Percentiles rank a stretch among this genome's conserved stretches.
These are phyloP conservation scores for Crotalus horridus DNA, from an alignment of 2,113 vertebrate genomes.

Conservation along the genomic window DNA sequence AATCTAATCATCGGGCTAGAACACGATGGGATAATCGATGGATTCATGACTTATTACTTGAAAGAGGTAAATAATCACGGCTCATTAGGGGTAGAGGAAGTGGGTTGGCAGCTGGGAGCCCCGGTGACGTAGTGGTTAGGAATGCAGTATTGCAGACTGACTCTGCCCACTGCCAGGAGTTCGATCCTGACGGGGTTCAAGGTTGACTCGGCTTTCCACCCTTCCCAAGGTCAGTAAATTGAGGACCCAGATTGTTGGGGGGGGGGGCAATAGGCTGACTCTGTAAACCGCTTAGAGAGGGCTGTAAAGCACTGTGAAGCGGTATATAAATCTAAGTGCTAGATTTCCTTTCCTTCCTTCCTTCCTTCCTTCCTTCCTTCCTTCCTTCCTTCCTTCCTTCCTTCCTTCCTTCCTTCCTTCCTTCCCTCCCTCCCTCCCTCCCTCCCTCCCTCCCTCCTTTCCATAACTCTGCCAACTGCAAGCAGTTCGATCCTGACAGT, in stretches of 20 bases:
- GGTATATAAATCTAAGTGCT: too few species aligned
- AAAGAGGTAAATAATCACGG: slow-evolving; percentile 75
- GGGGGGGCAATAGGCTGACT: neutral
- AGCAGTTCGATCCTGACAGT: too few species aligned
- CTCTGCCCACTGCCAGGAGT: neutral
- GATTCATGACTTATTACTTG: slow-evolving; percentile 91
- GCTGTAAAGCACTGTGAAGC: neutral
- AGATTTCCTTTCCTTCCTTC: too few species aligned
- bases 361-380: too few species aligned
- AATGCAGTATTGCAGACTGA: neutral
- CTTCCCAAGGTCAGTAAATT: too few species aligned
- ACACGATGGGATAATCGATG: slow-evolving; percentile 93
- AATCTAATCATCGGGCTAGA: slow-evolving; percentile 91
- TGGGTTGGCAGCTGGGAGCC: neutral
- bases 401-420: too few species aligned
- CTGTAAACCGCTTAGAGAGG: neutral
- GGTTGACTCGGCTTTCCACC: neutral
- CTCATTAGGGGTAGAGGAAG: neutral
- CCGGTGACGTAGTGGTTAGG: neutral
- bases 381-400: too few species aligned
- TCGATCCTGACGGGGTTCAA: neutral
- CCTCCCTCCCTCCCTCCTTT: too few species aligned
- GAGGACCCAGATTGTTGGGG: neutral
- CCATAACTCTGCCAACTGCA: too few species aligned
- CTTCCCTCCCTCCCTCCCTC: too few species aligned